Percentiles rank a stretch among this genome's conserved stretches.
phyloP scores from a whole-genome alignment of 2,797 vertebrate genomes.

The Pterois miles region DNA sequence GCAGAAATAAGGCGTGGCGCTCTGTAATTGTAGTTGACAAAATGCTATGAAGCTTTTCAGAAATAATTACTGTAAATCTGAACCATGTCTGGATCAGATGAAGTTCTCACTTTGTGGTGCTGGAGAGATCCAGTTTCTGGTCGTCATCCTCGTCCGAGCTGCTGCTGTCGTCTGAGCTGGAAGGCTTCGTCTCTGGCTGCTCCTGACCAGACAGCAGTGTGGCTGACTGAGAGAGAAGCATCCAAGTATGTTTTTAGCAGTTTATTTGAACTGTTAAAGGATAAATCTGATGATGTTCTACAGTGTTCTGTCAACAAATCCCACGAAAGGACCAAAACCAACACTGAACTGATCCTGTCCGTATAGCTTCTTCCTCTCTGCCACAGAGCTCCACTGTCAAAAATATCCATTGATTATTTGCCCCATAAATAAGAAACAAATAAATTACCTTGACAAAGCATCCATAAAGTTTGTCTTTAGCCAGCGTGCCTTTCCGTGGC shows the following conservation, averaged over 20 bases:
- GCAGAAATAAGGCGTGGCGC: too few species aligned
- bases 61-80: background rate
- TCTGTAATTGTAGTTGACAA: background rate
- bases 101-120: conserved; percentile 79
- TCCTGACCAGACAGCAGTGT: conserved; percentile 85
- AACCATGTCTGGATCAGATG: background rate
- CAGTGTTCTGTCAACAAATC: background rate
- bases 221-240: conserved; percentile 78
- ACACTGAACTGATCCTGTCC: background rate
- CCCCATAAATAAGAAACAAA: background rate
- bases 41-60: background rate
- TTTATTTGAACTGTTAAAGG: background rate
- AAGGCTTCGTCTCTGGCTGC: conserved; percentile 64
- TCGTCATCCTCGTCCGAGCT: conserved; percentile 78
- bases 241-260: background rate
- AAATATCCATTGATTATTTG: background rate
- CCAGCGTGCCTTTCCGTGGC: conserved; percentile 73
- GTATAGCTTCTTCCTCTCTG: background rate
- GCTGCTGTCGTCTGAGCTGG: conserved; percentile 71
- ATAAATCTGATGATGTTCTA: background rate
- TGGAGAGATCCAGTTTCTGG: conserved; percentile 86
- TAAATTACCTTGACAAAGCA: conserved; percentile 90
- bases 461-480: conserved; percentile 85
- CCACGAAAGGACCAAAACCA: background rate
- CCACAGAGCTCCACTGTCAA: background rate